Base-by-base conservation (phyloP, 2,888 invertebrate genomes). In the Acanthoscelides obtectus region DNA sequence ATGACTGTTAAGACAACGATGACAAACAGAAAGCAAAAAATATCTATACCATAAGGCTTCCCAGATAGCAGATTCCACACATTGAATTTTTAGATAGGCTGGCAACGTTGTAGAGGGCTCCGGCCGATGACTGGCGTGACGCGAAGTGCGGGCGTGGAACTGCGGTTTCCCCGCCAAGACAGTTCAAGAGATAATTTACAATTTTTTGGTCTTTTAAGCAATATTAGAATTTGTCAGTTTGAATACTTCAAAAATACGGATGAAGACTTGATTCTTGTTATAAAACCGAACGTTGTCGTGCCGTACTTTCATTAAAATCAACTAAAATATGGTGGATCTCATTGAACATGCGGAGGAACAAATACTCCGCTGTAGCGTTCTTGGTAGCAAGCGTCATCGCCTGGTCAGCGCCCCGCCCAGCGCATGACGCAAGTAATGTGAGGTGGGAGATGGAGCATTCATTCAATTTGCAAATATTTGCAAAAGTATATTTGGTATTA, bases 111-210 rank as follows among this genome's bases (percentile, higher is more conserved):
- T 66, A 12, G 45, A 17, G 1, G 45, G 45, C 21, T 4, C 19
- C 21, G 64, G 20, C 64, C 69, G 66, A 69, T 71, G 67, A 71
- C 69, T 71, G 69, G 12, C 45, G 5, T 45, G 67, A 45, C 66
- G 64, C 69, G 71, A 68, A 64, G 71, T 71, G 71, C 71, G 71
- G 71, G 71, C 71, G 71, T 68, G 69, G 67, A 67, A 71, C 69
- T 71, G 71, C 71, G 69, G 71, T 45, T 69, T 69, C 66, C 69
- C 66, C 66, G 69, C 69, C 69, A 25, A 64, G 20, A 64, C 20
- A 22, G 63, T 65, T 66, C 20, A 45, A 25, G 64, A 71, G 66
- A 22, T 20, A 22, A 66, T n/a, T 71, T 66, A 71, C 69, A 71
- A 66, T 22, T 64, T 45, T 68, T 45, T 22, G 1, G 19, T n/a